Percentiles rank a stretch among this genome's conserved stretches.
These are phyloP conservation scores for Lycocerus yunnanus DNA, from an alignment of 2,888 invertebrate genomes.

Conservation along the genomic window DNA sequence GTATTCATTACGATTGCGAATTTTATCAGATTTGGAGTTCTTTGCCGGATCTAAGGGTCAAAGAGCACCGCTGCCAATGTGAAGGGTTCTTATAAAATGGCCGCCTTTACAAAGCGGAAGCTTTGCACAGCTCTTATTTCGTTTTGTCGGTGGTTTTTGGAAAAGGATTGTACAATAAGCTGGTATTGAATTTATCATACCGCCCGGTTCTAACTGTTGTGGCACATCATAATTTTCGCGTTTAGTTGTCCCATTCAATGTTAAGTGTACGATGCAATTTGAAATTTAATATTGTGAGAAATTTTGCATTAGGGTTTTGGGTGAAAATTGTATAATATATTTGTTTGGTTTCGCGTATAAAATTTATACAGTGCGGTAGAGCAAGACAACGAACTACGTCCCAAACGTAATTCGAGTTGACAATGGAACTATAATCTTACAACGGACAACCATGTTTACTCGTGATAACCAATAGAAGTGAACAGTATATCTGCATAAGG, in stretches of 20 bases:
- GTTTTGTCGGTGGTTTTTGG: slow-evolving; percentile 35
- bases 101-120: slow-evolving; percentile 37
- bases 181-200: slow-evolving; percentile 23
- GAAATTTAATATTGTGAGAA: slow-evolving; percentile 3
- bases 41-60: slow-evolving; percentile 33
- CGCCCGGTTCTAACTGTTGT: slow-evolving; percentile 7
- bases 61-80: slow-evolving; percentile 35
- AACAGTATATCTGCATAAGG: slow-evolving; percentile 35
- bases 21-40: slow-evolving; percentile 38
- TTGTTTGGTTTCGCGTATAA: background rate
- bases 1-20: slow-evolving; percentile 35
- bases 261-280: background rate
- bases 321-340: background rate
- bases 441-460: slow-evolving; percentile 33
- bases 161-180: slow-evolving; percentile 36
- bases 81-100: slow-evolving; percentile 39
- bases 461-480: slow-evolving; percentile 35
- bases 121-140: slow-evolving; percentile 38
- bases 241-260: background rate
- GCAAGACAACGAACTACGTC: background rate
- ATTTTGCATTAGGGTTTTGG: background rate
- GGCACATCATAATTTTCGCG: slow-evolving; percentile 9
- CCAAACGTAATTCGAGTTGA: slow-evolving; percentile 17
- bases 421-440: slow-evolving; percentile 26
- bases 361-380: background rate